These are phyloP conservation scores for Cotesia vestalis DNA, from an alignment of 1,140 invertebrate genomes.

Conservation along the genomic window DNA sequence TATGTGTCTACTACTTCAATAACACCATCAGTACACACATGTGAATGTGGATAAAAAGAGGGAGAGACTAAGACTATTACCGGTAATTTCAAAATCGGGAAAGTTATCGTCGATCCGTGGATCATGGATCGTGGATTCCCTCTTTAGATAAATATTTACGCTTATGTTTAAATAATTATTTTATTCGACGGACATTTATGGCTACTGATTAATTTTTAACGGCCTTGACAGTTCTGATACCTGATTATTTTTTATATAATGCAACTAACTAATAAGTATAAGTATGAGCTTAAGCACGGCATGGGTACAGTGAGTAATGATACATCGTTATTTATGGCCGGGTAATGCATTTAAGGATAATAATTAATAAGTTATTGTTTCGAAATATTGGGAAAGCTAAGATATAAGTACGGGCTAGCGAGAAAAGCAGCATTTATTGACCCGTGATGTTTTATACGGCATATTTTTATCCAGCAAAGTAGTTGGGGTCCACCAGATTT, in stretches of 20 bases:
- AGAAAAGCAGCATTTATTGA: neutral
- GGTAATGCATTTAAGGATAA: conserved; percentile 2
- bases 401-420: too few species aligned
- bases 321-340: too few species aligned
- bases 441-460: neutral
- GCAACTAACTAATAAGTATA: too few species aligned
- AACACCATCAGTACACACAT: conserved; percentile 6
- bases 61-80: neutral
- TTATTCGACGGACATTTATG: too few species aligned
- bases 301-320: too few species aligned
- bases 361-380: conserved; percentile 9
- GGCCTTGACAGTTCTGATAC: too few species aligned
- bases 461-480: conserved; percentile 12
- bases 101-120: conserved; percentile 39
- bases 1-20: too few species aligned
- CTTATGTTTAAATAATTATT: too few species aligned
- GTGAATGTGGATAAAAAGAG: conserved; percentile 14
- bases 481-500: conserved; percentile 33
- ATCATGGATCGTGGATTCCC: conserved; percentile 18
- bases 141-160: conserved; percentile 23
- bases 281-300: too few species aligned
- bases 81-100: conserved; percentile 46
- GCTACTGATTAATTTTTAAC: too few species aligned
- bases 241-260: too few species aligned
- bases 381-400: conserved; percentile 18